Percentiles rank a stretch among this genome's conserved stretches.
These are phyloP conservation scores for Steatocranus sp. DNA, from an alignment of 2,797 vertebrate species.

Conservation along the genomic window DNA sequence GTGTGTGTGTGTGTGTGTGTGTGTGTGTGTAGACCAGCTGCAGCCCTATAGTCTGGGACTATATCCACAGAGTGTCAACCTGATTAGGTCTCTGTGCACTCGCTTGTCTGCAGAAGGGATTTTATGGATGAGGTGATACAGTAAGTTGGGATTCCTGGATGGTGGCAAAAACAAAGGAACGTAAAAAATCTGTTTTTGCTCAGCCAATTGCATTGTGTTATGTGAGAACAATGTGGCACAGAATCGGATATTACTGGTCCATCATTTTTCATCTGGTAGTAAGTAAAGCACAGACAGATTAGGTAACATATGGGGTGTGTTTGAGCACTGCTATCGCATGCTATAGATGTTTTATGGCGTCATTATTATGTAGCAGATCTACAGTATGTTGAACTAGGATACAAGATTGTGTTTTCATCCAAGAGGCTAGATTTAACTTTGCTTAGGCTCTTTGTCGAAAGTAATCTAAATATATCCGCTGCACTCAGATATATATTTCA, in stretches of 20 bases:
- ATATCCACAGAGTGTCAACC: not conserved
- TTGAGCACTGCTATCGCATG: not conserved
- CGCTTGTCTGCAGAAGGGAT: not conserved
- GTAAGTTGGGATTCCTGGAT: not conserved
- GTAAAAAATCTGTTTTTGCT: not conserved
- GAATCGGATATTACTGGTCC: not conserved
- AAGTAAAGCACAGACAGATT: not conserved
- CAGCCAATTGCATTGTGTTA: not conserved
- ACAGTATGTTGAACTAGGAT: not conserved
- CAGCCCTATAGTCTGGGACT: not conserved
- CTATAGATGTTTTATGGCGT: not conserved
- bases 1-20: not conserved
- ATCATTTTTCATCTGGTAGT: not conserved
- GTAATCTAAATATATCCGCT: not conserved
- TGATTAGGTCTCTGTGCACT: not conserved
- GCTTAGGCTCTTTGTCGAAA: not conserved
- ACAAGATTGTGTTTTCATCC: not conserved
- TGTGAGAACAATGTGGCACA: not conserved
- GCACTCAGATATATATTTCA: not conserved
- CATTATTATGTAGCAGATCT: not conserved
- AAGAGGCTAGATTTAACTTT: not conserved
- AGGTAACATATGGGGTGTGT: not conserved
- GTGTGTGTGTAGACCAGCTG: slow-evolving; percentile 11
- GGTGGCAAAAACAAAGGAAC: not conserved
- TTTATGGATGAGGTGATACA: not conserved